Evolutionary conservation across 1,140 invertebrate genomes (phyloP), one percentile per base, ranked within the genome.

Genomic region (Zaprionus inermis): DNA sequence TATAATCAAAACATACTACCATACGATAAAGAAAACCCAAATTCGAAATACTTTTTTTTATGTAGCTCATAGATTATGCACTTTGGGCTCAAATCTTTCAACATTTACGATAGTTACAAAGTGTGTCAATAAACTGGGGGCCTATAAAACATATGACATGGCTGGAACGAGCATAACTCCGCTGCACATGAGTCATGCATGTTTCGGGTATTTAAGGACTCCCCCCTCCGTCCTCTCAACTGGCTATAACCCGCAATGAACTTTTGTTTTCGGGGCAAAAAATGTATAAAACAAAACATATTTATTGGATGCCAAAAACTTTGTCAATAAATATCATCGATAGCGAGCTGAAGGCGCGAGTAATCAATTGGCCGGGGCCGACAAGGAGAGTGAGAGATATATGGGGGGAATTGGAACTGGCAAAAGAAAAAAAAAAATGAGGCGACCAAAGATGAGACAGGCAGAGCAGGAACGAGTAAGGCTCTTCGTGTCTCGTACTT

Each of bases 251-350:
- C 54, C 30, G 18, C 5, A 36, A 16, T 52, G 68, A 81, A 78
- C 65, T 58, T 77, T 78, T 36, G 28, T 36, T 24, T 34, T 18
- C 36, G 22, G 30, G 30, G 44, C 30, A 34, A 24, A 32, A 56
- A 28, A 72, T 57, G 65, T 67, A 71, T 71, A 84, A 78, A 86
- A 71, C 68, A 46, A 41, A 46, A 34, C 63, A 72, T 73, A 72
- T 80, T 75, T 79, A 79, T 81, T 65, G 73, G 78, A 68, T 81
- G 72, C 70, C 69, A 64, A 71, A 64, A 79, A 85, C 65, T 90
- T 89, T 85, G 70, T 81, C 78, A 79, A 84, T 85, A 89, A 81
- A 76, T 81, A 79, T 76, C 77, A 71, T 84, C 71, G 68, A 75
- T 83, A 72, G 63, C 41, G 66, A 58, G 64, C 70, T 64, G 55